Evolutionary conservation across 2,888 invertebrate genomes (phyloP).

Genomic region (Masnerella sp.): DNA sequence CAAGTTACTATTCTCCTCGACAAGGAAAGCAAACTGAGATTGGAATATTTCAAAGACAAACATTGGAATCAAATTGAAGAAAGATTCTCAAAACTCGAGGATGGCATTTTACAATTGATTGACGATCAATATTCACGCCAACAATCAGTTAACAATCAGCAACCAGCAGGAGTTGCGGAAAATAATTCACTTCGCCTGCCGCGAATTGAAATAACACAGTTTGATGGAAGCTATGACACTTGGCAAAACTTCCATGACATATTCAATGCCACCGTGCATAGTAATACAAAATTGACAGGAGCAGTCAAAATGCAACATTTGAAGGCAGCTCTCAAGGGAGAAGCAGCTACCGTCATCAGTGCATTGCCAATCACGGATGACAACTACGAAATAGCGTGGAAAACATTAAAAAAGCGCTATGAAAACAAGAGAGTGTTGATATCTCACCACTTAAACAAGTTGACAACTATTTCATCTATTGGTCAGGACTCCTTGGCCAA

Average conservation of each 20-base stretch:
- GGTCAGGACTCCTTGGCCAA: conserved; percentile 1
- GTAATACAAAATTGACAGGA: background rate
- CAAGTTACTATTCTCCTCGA: background rate
- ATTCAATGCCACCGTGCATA: background rate
- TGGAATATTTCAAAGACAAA: background rate
- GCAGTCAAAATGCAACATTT: conserved; percentile 8
- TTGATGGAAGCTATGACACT: background rate
- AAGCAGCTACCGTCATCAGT: background rate
- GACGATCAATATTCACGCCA: background rate
- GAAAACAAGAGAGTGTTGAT: background rate
- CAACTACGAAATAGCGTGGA: background rate
- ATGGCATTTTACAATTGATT: background rate
- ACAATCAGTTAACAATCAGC: background rate
- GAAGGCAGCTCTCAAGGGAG: background rate
- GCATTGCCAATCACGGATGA: conserved; percentile 5
- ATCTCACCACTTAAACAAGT: background rate
- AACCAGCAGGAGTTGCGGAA: background rate
- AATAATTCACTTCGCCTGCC: background rate
- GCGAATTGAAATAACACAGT: background rate
- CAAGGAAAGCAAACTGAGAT: background rate
- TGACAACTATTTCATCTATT: background rate
- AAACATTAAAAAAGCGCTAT: background rate
- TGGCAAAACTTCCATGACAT: conserved; percentile 5
- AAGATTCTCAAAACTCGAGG: background rate
- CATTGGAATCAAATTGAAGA: background rate